Conservation (phyloP, 1,140 invertebrate species). For the Reticulitermes speratus region DNA sequence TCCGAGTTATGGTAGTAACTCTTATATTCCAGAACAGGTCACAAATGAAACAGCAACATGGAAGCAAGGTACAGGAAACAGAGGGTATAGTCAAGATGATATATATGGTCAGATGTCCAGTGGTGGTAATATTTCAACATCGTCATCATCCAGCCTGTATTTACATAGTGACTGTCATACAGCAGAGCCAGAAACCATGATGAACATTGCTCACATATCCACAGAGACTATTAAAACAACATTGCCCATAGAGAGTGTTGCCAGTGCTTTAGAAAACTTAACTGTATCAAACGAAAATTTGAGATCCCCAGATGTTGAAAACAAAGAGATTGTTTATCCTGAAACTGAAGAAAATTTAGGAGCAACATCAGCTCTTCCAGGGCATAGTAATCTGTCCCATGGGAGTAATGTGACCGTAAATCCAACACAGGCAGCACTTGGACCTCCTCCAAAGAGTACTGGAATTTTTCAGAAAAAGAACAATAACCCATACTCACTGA, state of each 20-base stretch:
- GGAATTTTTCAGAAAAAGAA: conserved; percentile 16
- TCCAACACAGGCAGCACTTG: not conserved
- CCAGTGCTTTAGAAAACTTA: conserved; percentile 12
- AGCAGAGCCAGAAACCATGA: not conserved
- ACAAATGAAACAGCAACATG: not conserved
- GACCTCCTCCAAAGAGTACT: not conserved
- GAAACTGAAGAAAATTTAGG: conserved; percentile 37
- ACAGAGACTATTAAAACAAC: not conserved
- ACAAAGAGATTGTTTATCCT: conserved; percentile 38
- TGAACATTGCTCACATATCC: not conserved
- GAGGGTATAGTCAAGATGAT: not conserved
- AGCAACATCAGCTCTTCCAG: conserved; percentile 36
- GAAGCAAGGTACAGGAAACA: not conserved
- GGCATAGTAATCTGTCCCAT: conserved; percentile 15
- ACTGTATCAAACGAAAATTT: conserved; percentile 12
- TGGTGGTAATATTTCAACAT: not conserved
- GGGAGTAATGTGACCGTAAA: not conserved
- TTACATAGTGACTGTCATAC: not conserved
- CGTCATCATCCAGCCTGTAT: not conserved
- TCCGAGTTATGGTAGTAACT: not conserved
- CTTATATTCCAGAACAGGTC: not conserved
- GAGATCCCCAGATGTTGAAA: conserved; percentile 38
- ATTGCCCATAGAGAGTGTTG: not conserved
- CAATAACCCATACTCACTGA: conserved; percentile 33
- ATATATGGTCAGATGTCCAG: not conserved